A percentile compares a stretch with the other conserved stretches of the same genome.
phyloP scores from a whole-genome alignment of 2,888 invertebrate genomes.

The Phragmatobia fuliginosa region DNA sequence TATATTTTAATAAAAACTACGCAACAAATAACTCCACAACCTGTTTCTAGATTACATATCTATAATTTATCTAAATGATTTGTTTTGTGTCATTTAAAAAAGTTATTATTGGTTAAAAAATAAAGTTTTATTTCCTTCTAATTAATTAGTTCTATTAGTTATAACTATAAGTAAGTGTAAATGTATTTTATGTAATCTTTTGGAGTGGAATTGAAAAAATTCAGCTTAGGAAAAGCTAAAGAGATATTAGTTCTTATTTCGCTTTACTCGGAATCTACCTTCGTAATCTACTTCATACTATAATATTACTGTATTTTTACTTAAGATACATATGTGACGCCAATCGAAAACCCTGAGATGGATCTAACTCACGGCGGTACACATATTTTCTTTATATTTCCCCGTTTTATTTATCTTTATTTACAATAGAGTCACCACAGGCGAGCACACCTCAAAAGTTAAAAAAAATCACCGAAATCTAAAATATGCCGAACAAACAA shows the following conservation, averaged over 20 bases:
- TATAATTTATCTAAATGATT: slow-evolving; percentile 29
- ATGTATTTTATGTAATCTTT: not conserved
- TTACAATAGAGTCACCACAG: too few relatives aligned
- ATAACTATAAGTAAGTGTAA: too few relatives aligned
- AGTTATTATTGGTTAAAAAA: too few relatives aligned
- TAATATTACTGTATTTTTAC: too few relatives aligned
- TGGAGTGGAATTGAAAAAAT: not conserved
- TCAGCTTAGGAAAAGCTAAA: not conserved
- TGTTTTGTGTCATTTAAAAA: slow-evolving; percentile 42
- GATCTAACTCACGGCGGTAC: too few relatives aligned
- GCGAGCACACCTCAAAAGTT: not conserved
- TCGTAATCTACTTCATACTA: not conserved
- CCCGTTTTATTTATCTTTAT: too few relatives aligned
- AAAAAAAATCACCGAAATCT: not conserved
- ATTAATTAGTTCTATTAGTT: too few relatives aligned
- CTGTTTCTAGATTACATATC: slow-evolving; percentile 48
- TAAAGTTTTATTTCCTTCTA: too few relatives aligned
- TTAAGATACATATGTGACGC: too few relatives aligned
- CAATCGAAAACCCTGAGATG: too few relatives aligned
- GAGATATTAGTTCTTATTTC: not conserved
- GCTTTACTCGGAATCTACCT: not conserved
- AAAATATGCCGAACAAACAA: not conserved
- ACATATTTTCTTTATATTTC: too few relatives aligned
- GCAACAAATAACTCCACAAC: slow-evolving; percentile 25
- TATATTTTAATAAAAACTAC: not conserved